phyloP scores from a whole-genome alignment of 2,797 vertebrate genomes.

The Hydrophis major region DNA sequence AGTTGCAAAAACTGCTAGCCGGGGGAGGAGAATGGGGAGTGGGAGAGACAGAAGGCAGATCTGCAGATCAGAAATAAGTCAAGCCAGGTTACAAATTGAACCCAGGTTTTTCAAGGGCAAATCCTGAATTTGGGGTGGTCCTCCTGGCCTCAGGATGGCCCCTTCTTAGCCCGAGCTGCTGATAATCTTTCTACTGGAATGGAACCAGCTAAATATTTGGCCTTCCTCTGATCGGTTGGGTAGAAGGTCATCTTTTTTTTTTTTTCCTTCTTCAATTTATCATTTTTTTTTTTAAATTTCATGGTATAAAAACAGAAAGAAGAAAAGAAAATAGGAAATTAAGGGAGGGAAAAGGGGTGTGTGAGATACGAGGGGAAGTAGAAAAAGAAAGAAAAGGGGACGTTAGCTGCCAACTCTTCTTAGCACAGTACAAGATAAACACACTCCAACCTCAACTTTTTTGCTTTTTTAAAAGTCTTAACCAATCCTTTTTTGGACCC shows the following conservation, averaged over 20 bases:
- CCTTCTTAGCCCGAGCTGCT: not conserved
- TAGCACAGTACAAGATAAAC: too few relatives aligned
- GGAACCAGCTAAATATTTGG: not conserved
- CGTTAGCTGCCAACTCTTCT: too few relatives aligned
- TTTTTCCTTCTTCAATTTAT: too few relatives aligned
- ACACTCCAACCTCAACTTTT: too few relatives aligned
- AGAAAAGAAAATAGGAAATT: too few relatives aligned
- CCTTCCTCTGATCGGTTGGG: not conserved
- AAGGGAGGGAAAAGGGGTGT: too few relatives aligned
- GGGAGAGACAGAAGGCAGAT: conserved; percentile 51
- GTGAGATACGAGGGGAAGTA: too few relatives aligned
- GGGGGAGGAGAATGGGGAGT: conserved; percentile 20
- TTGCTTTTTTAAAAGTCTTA: too few relatives aligned
- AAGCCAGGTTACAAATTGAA: not conserved
- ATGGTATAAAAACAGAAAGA: too few relatives aligned
- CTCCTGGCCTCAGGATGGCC: not conserved
- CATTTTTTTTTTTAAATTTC: too few relatives aligned
- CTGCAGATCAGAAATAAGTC: conserved; percentile 41
- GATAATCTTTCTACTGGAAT: not conserved
- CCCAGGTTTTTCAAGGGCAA: not conserved
- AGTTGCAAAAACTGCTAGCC: conserved; percentile 47
- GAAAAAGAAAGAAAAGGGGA: too few relatives aligned
- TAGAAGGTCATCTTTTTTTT: not conserved
- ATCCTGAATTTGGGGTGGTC: not conserved
- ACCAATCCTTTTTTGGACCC: not conserved